Conservation (phyloP, 1,140 invertebrate genomes). For the Aphaenogaster floridana region DNA sequence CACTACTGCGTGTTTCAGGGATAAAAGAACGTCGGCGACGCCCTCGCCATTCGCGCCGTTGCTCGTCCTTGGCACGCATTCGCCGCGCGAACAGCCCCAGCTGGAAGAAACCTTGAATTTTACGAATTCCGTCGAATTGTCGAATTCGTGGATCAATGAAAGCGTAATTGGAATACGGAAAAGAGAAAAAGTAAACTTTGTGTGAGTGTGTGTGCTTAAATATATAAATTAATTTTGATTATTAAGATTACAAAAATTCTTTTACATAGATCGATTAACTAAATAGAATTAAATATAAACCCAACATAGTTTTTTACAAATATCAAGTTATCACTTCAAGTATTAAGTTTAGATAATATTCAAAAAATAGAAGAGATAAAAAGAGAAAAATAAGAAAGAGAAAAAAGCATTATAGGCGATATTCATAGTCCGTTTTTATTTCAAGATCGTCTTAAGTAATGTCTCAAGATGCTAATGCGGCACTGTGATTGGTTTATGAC, state of each 20-base stretch:
- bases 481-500: no score
- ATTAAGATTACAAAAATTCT: background rate
- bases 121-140: conserved; percentile 53
- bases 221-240: background rate
- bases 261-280: background rate
- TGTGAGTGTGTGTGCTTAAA: background rate
- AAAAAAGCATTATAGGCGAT: background rate
- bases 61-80: conserved; percentile 81
- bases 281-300: background rate
- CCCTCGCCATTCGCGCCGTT: conserved; percentile 87
- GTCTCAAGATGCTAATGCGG: no score
- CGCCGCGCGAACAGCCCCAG: conserved; percentile 85
- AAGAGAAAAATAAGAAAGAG: background rate
- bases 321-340: background rate
- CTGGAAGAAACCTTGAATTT: conserved; percentile 73
- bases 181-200: background rate
- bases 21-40: conserved; percentile 94
- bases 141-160: background rate
- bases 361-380: background rate
- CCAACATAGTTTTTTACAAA: background rate
- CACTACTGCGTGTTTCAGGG: conserved; percentile 95
- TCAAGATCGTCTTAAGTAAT: no score
- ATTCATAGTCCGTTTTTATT: no score
- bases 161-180: background rate
- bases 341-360: background rate